Conservation (phyloP, 2,888 invertebrate species). For the Lycophotia porphyrea region DNA sequence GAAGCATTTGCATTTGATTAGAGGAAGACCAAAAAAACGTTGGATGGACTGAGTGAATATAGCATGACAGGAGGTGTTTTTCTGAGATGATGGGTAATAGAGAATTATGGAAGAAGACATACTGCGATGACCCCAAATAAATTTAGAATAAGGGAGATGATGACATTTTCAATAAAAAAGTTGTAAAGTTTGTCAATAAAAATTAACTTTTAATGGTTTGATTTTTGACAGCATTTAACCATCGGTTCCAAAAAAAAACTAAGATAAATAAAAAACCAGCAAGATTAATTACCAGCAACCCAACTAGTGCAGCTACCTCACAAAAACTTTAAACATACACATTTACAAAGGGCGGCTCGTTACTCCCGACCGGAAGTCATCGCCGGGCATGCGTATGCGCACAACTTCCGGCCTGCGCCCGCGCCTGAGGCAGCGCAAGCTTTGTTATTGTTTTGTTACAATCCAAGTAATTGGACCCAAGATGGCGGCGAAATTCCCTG, state of each 20-base stretch:
- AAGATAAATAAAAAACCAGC: background rate
- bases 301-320: constrained; percentile 21
- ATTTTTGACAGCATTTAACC: too few relatives aligned
- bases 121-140: too few relatives aligned
- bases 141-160: too few relatives aligned
- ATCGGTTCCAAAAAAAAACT: background rate
- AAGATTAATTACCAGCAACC: constrained; percentile 23
- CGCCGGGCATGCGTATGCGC: constrained; percentile 62
- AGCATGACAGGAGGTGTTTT: too few relatives aligned
- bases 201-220: too few relatives aligned
- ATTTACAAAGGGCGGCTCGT: constrained; percentile 62
- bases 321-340: constrained; percentile 46
- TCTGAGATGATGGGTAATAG: too few relatives aligned
- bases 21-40: too few relatives aligned
- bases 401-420: constrained; percentile 59
- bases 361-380: constrained; percentile 60
- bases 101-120: too few relatives aligned
- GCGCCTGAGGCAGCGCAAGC: constrained; percentile 45
- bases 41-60: too few relatives aligned
- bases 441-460: constrained; percentile 67
- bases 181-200: too few relatives aligned
- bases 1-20: too few relatives aligned
- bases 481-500: constrained; percentile 46
- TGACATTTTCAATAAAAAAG: too few relatives aligned
- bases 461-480: constrained; percentile 54